Base-by-base conservation (phyloP, 30 jellyfish, hydroid and myxozoan species). In the Chrysaora quinquecirrha region DNA sequence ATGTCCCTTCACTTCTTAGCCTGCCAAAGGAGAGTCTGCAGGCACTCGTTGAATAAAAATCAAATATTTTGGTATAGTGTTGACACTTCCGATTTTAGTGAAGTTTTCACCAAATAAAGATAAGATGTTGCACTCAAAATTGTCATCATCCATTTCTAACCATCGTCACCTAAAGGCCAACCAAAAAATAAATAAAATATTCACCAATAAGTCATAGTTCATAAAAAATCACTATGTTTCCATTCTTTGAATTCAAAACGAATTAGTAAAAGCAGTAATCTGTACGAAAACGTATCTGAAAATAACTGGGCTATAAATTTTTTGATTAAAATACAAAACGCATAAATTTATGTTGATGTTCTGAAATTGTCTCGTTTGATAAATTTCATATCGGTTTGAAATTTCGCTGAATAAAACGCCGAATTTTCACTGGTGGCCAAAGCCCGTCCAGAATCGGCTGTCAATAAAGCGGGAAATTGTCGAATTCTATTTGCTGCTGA, bases 351-450 rank as follows among this genome's bases (percentile, higher is more conserved):
- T n/a, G n/a, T n/a, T n/a, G n/a, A n/a, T n/a, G n/a, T n/a, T n/a
- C n/a, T n/a, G n/a, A n/a, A n/a, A n/a, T n/a, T n/a, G n/a, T n/a
- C n/a, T n/a, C n/a, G n/a, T n/a, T n/a, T 62, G 22, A 62, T 62
- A 18, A 21, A 33, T 62, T 62, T 30, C 34, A 12, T 62, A 12
- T 62, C 25, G 34, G 25, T 21, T 23, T 30, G 34, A 30, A 62
- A 18, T 21, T 30, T 22, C 12, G 34, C 46, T 58, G 67, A 78
- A 20, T 68, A 82, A 69, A 69, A 82, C 92, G 92, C 73, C 78
- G 56, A 43, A 69, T 50, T 82, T 69, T 69, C 92, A 65, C 92
- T 54, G 92, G 92, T 82, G 92, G 92, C 92, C 92, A 70, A 50
- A 22, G 78, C 70, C 71, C 48, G 33, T 11, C 75, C 20, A 0